These are phyloP conservation scores for Leptinotarsa undecemlineata DNA, from an alignment of 1,140 invertebrate species.

Conservation along the genomic window DNA sequence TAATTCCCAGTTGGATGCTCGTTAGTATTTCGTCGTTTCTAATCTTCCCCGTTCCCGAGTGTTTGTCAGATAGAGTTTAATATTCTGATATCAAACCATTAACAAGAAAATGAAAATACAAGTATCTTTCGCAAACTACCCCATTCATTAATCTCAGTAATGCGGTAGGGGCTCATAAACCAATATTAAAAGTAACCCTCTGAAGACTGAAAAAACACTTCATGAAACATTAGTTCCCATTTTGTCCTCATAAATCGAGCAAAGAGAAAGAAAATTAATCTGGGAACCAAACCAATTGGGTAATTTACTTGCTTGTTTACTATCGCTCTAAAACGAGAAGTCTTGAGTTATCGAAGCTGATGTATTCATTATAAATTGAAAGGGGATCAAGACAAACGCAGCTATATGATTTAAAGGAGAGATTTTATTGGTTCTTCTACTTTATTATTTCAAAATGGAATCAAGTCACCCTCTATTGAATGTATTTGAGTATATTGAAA, in stretches of 20 bases:
- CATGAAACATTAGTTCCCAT: slow-evolving; percentile 17
- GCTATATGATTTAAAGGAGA: background rate
- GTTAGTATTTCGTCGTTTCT: background rate
- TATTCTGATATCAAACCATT: background rate
- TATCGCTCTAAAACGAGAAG: background rate
- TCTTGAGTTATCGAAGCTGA: background rate
- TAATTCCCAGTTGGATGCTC: too few species aligned
- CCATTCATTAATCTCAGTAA: slow-evolving; percentile 2
- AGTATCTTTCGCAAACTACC: background rate
- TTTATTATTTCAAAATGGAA: too few species aligned
- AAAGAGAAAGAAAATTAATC: slow-evolving; percentile 19
- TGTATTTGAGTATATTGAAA: too few species aligned
- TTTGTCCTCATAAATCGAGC: slow-evolving; percentile 18
- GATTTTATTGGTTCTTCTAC: background rate
- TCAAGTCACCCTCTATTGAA: too few species aligned
- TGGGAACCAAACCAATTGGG: slow-evolving; percentile 9
- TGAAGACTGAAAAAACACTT: slow-evolving; percentile 11
- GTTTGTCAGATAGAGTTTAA: background rate
- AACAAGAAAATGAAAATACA: slow-evolving; percentile 8
- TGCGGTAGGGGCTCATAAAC: slow-evolving; percentile 7
- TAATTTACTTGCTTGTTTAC: slow-evolving; percentile 20
- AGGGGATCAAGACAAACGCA: slow-evolving; percentile 1
- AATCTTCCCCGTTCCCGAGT: slow-evolving; percentile 3
- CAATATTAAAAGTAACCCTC: slow-evolving; percentile 4
- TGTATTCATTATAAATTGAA: background rate